Conservation (phyloP, 2,888 invertebrate species). For the Noctua janthina region DNA sequence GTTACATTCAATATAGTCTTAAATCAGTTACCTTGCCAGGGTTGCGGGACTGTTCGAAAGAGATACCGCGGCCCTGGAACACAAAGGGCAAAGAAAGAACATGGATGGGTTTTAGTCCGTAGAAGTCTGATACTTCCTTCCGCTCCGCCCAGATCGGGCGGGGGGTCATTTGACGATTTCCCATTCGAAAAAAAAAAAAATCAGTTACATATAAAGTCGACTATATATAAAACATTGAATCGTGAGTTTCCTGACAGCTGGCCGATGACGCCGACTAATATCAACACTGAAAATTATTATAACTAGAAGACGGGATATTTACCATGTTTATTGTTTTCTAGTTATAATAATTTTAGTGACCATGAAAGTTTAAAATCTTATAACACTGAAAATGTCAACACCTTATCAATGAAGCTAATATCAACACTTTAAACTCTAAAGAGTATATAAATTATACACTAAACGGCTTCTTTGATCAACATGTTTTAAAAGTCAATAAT, state of each 20-base stretch:
- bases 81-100: too few species aligned
- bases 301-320: too few species aligned
- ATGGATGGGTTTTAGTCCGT: too few species aligned
- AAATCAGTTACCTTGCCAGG: not conserved
- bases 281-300: conserved; percentile 15
- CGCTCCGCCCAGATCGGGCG: too few species aligned
- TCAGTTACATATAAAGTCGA: not conserved
- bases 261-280: not conserved
- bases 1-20: not conserved
- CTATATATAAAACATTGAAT: not conserved
- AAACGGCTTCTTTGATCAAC: conserved; percentile 29
- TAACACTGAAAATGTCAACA: conserved; percentile 33
- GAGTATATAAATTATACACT: conserved; percentile 4
- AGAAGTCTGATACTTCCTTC: too few species aligned
- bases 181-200: too few species aligned
- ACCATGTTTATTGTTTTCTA: too few species aligned
- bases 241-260: not conserved
- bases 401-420: not conserved
- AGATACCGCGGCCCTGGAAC: too few species aligned
- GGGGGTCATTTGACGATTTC: too few species aligned
- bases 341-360: too few species aligned
- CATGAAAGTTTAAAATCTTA: too few species aligned
- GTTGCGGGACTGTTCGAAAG: too few species aligned
- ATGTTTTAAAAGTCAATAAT: conserved; percentile 11
- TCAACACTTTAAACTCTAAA: conserved; percentile 4